A percentile compares a stretch with the other conserved stretches of the same genome.
These are phyloP conservation scores for Nyctalus aviator DNA, from an alignment of 2,797 vertebrate genomes.

Conservation along the genomic window DNA sequence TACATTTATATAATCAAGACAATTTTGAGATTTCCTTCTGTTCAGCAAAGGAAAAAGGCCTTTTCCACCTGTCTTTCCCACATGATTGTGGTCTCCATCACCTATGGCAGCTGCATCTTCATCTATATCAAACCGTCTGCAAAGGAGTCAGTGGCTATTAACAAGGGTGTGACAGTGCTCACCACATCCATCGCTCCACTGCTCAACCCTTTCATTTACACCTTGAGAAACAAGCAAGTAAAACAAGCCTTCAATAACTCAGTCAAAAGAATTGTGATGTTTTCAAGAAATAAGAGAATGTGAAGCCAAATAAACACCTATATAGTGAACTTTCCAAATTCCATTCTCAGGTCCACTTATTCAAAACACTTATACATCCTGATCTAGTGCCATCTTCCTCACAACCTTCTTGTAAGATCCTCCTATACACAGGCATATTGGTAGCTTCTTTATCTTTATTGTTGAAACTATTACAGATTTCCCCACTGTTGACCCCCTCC, in stretches of 20 bases:
- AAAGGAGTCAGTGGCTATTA: constrained; percentile 64
- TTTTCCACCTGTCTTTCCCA: constrained; percentile 66
- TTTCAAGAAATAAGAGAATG: constrained; percentile 31
- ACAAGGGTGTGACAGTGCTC: constrained; percentile 70
- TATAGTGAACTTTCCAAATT: neutral
- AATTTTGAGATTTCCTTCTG: constrained; percentile 42
- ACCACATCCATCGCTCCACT: constrained; percentile 67
- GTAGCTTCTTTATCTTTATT: neutral
- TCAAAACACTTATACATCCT: neutral
- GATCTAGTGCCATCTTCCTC: neutral
- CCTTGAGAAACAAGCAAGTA: constrained; percentile 81
- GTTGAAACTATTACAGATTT: no score
- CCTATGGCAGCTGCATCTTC: constrained; percentile 83
- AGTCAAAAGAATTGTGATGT: constrained; percentile 34
- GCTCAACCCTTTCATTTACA: constrained; percentile 84
- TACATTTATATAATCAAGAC: constrained; percentile 57
- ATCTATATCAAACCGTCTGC: constrained; percentile 78
- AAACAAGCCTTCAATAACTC: constrained; percentile 70
- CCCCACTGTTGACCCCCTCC: no score
- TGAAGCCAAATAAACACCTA: neutral
- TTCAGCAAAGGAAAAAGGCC: constrained; percentile 50
- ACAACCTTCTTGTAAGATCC: neutral
- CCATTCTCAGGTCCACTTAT: neutral
- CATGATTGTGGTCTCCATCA: constrained; percentile 72
- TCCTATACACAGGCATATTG: neutral